A percentile compares a stretch with the other conserved stretches of the same genome.
phyloP scores from a whole-genome alignment of 2,888 invertebrate species.

The Adelognathus sp. region DNA sequence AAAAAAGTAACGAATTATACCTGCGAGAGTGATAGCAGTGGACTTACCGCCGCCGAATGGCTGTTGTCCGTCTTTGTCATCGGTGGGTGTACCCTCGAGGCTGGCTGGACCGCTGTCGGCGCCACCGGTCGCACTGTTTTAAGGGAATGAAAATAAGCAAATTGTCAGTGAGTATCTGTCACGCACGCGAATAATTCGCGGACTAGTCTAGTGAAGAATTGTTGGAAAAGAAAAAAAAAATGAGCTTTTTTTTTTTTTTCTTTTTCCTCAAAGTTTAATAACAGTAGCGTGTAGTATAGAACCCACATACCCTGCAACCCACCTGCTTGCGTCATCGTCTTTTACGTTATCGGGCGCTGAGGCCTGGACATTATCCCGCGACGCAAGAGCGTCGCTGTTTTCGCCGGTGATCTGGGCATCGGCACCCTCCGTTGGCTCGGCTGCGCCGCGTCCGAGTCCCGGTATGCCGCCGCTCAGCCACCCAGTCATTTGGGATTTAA shows the following conservation, averaged over 20 bases:
- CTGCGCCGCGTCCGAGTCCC: slow-evolving; percentile 84
- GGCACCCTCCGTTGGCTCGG: slow-evolving; percentile 80
- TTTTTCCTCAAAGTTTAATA: slow-evolving; percentile 5
- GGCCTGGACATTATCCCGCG: slow-evolving; percentile 79
- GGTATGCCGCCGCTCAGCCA: slow-evolving; percentile 92
- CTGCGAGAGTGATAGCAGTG: slow-evolving; percentile 37
- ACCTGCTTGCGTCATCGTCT: slow-evolving; percentile 92
- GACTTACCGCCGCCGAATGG: slow-evolving; percentile 87
- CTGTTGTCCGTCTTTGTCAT: slow-evolving; percentile 89
- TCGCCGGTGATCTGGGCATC: slow-evolving; percentile 81
- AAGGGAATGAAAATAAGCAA: slow-evolving; percentile 29
- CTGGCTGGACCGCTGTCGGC: slow-evolving; percentile 94
- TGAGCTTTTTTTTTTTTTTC: slow-evolving; percentile 8
- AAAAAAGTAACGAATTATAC: neutral
- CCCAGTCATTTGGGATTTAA: slow-evolving; percentile 92
- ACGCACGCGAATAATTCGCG: slow-evolving; percentile 32
- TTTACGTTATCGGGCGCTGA: slow-evolving; percentile 81
- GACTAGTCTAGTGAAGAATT: slow-evolving; percentile 17
- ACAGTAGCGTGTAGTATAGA: slow-evolving; percentile 66
- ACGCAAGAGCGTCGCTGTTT: slow-evolving; percentile 74
- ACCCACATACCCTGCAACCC: slow-evolving; percentile 73
- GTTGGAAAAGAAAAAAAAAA: neutral
- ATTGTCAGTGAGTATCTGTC: slow-evolving; percentile 31
- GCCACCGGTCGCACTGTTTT: slow-evolving; percentile 92
- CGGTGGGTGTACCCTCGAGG: slow-evolving; percentile 89